phyloP scores from a whole-genome alignment of 1,140 invertebrate genomes.

The Lamellibrachia luymesi region DNA sequence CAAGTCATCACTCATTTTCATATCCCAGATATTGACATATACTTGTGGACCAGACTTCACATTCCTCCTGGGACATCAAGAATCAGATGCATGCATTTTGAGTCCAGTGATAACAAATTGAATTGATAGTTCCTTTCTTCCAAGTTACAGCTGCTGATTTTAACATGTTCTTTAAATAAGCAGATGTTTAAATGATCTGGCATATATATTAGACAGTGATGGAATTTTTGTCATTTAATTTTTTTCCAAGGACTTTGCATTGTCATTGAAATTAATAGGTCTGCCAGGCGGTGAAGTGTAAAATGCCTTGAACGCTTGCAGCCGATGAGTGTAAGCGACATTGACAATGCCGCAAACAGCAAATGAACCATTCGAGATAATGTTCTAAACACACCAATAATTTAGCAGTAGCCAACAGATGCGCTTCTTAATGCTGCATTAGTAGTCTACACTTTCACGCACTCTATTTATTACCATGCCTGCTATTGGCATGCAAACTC shows the following conservation, averaged over 20 bases:
- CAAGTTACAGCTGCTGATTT: no score
- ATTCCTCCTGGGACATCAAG: no score
- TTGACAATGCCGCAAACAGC: background rate
- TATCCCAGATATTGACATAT: background rate
- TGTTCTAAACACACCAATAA: background rate
- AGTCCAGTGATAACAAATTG: no score
- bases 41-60: background rate
- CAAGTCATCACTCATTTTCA: no score
- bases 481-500: background rate
- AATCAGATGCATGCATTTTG: no score
- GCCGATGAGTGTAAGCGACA: background rate
- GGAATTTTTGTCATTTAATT: background rate
- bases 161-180: no score
- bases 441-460: background rate
- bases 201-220: background rate
- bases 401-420: background rate
- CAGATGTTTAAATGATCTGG: background rate
- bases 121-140: no score
- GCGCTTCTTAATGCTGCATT: background rate
- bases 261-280: background rate
- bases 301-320: background rate
- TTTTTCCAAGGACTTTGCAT: background rate
- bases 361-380: background rate
- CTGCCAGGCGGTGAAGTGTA: background rate
- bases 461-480: background rate